Percentiles rank a stretch among this genome's conserved stretches.
Conservation (phyloP, 2,888 invertebrate species). For the Apoderus coryli region DNA sequence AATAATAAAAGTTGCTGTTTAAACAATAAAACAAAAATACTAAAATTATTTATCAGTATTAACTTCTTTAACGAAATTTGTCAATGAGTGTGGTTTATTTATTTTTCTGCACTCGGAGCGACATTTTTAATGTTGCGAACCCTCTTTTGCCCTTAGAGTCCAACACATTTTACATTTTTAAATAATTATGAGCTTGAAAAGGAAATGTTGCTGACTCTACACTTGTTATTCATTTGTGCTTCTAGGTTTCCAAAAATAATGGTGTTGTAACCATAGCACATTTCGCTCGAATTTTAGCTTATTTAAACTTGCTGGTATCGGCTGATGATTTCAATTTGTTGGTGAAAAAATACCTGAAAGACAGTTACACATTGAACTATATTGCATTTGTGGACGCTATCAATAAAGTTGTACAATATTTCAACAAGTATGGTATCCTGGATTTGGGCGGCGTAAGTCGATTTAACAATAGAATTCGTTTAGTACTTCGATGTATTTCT, state of each 20-base stretch:
- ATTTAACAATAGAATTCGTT: background rate
- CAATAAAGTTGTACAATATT: conserved; percentile 47
- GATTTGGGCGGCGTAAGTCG: conserved; percentile 40
- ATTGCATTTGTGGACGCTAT: conserved; percentile 57
- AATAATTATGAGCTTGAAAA: too few species aligned
- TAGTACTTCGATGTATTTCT: conserved; percentile 4
- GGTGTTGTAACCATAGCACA: conserved; percentile 65
- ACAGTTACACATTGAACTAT: conserved; percentile 65
- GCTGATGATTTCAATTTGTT: conserved; percentile 59
- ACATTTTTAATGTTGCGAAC: too few species aligned
- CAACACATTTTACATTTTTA: too few species aligned
- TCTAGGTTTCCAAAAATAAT: conserved; percentile 54
- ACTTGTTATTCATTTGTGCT: too few species aligned
- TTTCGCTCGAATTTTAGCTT: conserved; percentile 58
- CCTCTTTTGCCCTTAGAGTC: too few species aligned
- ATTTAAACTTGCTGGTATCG: conserved; percentile 52
- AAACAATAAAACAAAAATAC: too few species aligned
- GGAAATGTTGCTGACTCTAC: too few species aligned
- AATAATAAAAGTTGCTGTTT: too few species aligned
- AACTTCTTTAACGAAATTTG: too few species aligned
- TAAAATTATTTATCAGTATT: too few species aligned
- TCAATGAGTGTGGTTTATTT: too few species aligned
- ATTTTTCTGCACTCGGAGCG: too few species aligned
- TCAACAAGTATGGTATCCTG: conserved; percentile 37
- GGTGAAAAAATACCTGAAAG: conserved; percentile 59